Base-by-base conservation (phyloP, 35 echinoderm and acorn worm genomes). In the Chiridota heheva region DNA sequence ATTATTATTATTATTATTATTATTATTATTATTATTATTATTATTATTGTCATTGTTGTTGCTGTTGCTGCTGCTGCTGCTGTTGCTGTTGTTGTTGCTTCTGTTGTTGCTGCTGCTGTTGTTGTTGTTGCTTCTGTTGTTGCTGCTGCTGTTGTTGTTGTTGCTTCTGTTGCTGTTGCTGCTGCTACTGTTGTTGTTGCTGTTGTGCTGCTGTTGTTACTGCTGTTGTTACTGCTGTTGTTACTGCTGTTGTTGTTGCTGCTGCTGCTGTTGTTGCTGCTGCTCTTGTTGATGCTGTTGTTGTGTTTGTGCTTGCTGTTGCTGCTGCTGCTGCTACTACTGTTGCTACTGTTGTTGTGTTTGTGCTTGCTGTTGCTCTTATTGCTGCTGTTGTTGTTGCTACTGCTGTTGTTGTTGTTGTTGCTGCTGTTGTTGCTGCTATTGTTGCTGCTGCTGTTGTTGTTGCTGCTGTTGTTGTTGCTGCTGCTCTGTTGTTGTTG, bases 181-280 rank as follows among this genome's bases (percentile, higher is more conserved):
- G n/a, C n/a, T n/a, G n/a, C n/a, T n/a, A n/a, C n/a, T n/a, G n/a
- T n/a, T n/a, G n/a, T n/a, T n/a, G n/a, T n/a, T n/a, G n/a, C n/a
- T n/a, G n/a, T n/a, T n/a, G n/a, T n/a, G n/a, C n/a, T n/a, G n/a
- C n/a, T n/a, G n/a, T n/a, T n/a, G n/a, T n/a, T n/a, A n/a, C n/a
- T n/a, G n/a, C n/a, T n/a, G n/a, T n/a, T n/a, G n/a, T n/a, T n/a
- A n/a, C n/a, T n/a, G n/a, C n/a, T n/a, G n/a, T n/a, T n/a, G n/a
- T n/a, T n/a, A n/a, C n/a, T n/a, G n/a, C n/a, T 53, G 8, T 53
- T 53, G 47, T 53, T 53, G 47, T n/a, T 53, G 47, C 47, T 53
- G 47, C n/a, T 53, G 47, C n/a, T 53, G 47, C 47, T 53, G 47
- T 53, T 53, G 47, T n/a, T 53, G 47, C n/a, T 53, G 47, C n/a